Evolutionary conservation across 2,797 vertebrate genomes (phyloP), one percentile per base, ranked within the genome.

Genomic region (Bradypus variegatus): DNA sequence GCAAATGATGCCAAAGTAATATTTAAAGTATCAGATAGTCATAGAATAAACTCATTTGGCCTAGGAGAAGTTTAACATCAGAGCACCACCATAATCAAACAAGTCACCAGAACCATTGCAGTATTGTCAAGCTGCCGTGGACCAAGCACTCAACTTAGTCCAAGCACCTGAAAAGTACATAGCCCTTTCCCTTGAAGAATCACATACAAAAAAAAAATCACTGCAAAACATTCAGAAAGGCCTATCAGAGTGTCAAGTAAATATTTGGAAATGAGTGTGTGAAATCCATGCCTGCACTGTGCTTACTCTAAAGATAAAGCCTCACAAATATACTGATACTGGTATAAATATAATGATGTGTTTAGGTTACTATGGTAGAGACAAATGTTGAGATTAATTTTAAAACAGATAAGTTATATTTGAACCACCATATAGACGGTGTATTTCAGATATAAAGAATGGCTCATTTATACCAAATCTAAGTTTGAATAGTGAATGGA

Each of bases 221-320:
- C 15, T 48, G 6, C 86, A 19, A 67, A 88, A 65, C 60, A 72
- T 31, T 92, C 64, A 87, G 11, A 64, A 50, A 83, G 23, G 18
- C 9, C 48, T 62, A 88, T 27, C 81, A 82, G 90, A 65, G 2
- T 78, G 2, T 21, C 19, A 77, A 79, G 18, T 75, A 55, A 86
- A 69, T 82, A 88, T 75, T 7, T 79, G 78, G 23, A 95, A 94
- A 23, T 90, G 11, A 90, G 8, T 67, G 76, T 29, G 80, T 58
- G 7, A 82, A 72, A 93, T 70, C 21, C 18, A 88, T 5, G 27
- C n/a, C 25, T 16, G 48, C 15, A 67, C 15, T 45, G 16, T 38
- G 3, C 5, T 73, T 92, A 58, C 36, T 73, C 14, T 41, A 86
- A 58, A 90, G 21, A 73, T 25, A 79, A 88, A 29, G 29, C 31